Percentiles rank a stretch among this genome's conserved stretches.
phyloP scores from a whole-genome alignment of 2,113 vertebrate species.

The Eira barbara region DNA sequence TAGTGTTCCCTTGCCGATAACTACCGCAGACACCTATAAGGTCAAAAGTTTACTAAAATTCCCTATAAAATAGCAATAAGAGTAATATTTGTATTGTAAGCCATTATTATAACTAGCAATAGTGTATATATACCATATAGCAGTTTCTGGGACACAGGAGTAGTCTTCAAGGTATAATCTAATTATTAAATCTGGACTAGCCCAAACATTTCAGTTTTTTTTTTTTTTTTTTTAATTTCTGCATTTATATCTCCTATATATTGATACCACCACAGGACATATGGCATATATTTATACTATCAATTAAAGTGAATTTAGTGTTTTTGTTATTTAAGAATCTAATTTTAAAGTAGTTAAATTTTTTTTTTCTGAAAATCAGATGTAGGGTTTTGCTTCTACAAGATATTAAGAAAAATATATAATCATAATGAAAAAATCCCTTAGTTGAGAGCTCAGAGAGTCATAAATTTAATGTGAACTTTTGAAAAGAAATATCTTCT shows the following conservation, averaged over 20 bases:
- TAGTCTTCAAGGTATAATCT: not conserved
- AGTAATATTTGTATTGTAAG: not conserved
- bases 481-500: not conserved
- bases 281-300: not conserved
- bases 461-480: not conserved
- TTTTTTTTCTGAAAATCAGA: not conserved
- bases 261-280: not conserved
- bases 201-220: not conserved
- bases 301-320: not conserved
- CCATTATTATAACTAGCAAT: not conserved
- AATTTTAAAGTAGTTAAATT: not conserved
- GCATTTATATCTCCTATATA: not conserved
- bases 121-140: not conserved
- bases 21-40: not conserved
- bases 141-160: not conserved
- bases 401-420: not conserved
- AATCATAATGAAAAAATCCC: not conserved
- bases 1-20: not conserved
- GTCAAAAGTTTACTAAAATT: not conserved
- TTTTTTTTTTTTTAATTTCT: not conserved
- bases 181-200: not conserved
- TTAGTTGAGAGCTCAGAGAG: not conserved
- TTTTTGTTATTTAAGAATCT: not conserved
- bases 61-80: not conserved
- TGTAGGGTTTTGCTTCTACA: not conserved